These are phyloP conservation scores for Microtus ochrogaster DNA, from an alignment of 2,113 vertebrate species.

Conservation along the genomic window DNA sequence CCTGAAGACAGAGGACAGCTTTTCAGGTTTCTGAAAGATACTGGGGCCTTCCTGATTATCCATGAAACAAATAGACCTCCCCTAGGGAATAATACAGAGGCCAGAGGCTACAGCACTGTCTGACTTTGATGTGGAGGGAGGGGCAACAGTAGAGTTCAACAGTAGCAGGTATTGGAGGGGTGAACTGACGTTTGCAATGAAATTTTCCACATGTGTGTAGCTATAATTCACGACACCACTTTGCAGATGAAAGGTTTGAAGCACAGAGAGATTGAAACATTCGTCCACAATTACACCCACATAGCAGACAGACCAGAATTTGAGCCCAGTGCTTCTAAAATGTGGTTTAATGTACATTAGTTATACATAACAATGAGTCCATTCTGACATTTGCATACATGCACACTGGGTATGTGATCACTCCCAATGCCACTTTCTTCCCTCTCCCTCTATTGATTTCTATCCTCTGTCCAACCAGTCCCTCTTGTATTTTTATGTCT, in stretches of 20 bases:
- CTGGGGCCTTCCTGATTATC: not conserved
- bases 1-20: not conserved
- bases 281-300: not conserved
- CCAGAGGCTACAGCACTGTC: not conserved
- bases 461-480: not conserved
- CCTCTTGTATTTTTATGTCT: not conserved
- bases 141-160: rapidly evolving
- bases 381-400: not conserved
- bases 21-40: not conserved
- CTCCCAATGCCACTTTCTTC: not conserved
- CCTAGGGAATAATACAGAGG: not conserved
- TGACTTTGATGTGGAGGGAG: not conserved
- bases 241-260: not conserved
- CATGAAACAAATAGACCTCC: not conserved
- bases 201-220: not conserved
- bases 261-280: not conserved
- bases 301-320: not conserved
- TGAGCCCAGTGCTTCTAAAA: not conserved
- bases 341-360: not conserved
- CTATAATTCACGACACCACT: not conserved
- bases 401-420: not conserved
- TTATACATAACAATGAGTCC: not conserved
- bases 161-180: too few species aligned
- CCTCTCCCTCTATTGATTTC: not conserved
- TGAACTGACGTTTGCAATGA: rapidly evolving